phyloP scores from a whole-genome alignment of 2,113 vertebrate genomes.

The Chitala chitala region DNA sequence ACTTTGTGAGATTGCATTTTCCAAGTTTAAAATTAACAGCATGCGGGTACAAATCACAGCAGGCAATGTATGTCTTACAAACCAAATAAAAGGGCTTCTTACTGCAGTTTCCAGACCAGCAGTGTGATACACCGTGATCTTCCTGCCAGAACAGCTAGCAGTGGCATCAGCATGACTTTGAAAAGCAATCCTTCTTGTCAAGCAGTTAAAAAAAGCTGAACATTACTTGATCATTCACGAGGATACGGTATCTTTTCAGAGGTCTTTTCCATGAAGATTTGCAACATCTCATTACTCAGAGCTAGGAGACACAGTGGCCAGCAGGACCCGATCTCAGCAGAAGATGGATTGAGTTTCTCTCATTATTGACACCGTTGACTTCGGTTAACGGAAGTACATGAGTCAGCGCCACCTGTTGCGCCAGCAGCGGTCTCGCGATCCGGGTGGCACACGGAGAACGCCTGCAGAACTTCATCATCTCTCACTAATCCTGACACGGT shows the following conservation, averaged over 20 bases:
- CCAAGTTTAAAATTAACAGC: not conserved
- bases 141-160: slow-evolving; percentile 15
- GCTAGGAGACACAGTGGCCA: slow-evolving; percentile 41
- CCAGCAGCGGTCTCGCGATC: slow-evolving; percentile 51
- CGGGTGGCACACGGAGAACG: slow-evolving; percentile 41
- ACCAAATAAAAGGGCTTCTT: not conserved
- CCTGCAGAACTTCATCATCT: slow-evolving; percentile 64
- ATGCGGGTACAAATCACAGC: not conserved
- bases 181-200: slow-evolving; percentile 21
- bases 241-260: slow-evolving; percentile 62
- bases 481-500: slow-evolving; percentile 62
- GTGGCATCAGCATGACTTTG: slow-evolving; percentile 23
- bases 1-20: not conserved
- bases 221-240: slow-evolving; percentile 35
- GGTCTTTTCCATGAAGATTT: slow-evolving; percentile 64
- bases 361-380: slow-evolving; percentile 70
- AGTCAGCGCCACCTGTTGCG: slow-evolving; percentile 56
- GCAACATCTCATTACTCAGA: slow-evolving; percentile 65
- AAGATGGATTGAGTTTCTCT: slow-evolving; percentile 68
- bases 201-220: too few relatives aligned
- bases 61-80: not conserved
- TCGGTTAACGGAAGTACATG: slow-evolving; percentile 63
- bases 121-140: not conserved
- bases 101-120: not conserved
- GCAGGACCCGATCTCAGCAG: slow-evolving; percentile 47